Conservation (phyloP, 2,113 vertebrate species). For the Daboia siamensis region DNA sequence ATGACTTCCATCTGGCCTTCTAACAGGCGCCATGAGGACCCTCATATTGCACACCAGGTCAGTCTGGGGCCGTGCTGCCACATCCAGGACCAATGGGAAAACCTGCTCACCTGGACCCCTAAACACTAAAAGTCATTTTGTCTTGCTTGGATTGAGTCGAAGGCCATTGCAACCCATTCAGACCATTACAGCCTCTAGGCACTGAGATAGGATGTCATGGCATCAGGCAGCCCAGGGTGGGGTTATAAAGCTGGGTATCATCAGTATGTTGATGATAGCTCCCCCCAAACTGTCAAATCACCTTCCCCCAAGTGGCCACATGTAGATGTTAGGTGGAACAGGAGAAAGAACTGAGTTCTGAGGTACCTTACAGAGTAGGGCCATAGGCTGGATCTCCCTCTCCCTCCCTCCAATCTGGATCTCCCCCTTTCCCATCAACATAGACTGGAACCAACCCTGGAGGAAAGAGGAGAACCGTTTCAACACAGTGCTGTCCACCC, state of each 20-base stretch:
- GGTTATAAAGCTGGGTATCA: no score
- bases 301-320: no score
- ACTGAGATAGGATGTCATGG: not conserved
- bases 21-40: not conserved
- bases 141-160: not conserved
- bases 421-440: not conserved
- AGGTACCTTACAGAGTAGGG: not conserved
- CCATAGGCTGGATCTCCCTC: not conserved
- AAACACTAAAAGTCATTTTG: not conserved
- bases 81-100: not conserved
- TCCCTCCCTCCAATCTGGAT: no score
- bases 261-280: no score
- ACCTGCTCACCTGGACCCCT: not conserved
- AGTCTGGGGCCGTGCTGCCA: not conserved
- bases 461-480: not conserved
- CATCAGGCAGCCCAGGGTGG: not conserved
- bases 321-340: no score
- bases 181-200: not conserved
- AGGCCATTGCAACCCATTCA: not conserved
- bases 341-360: no score
- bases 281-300: no score
- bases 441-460: not conserved
- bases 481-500: not conserved
- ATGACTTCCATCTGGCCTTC: not conserved
- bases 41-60: not conserved